These are phyloP conservation scores for Himalopsyche phryganea DNA, from an alignment of 1,140 invertebrate species.

Conservation along the genomic window DNA sequence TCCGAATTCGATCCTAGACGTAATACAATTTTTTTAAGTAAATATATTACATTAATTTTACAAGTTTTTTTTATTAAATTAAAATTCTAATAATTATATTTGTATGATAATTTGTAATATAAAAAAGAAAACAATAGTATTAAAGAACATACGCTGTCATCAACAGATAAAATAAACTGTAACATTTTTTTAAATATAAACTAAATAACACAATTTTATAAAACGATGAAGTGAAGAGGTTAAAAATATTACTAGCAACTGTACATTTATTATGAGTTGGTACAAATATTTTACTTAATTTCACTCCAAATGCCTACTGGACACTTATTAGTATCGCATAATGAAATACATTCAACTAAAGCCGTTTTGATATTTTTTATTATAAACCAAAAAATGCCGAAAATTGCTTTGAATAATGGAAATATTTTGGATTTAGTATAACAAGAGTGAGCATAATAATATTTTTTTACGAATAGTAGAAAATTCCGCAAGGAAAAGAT, in stretches of 20 bases:
- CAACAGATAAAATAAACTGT: conserved; percentile 15
- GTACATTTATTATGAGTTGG: conserved; percentile 3
- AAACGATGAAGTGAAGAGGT: conserved; percentile 4
- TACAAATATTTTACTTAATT: conserved; percentile 5
- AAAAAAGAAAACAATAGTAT: not conserved
- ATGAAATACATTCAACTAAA: conserved; percentile 17
- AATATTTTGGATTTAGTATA: not conserved
- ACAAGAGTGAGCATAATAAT: no score
- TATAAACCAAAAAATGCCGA: not conserved
- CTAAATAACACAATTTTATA: conserved; percentile 17
- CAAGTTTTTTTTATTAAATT: conserved; percentile 2
- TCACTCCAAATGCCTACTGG: conserved; percentile 21
- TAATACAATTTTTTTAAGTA: conserved; percentile 23
- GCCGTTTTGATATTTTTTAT: no score
- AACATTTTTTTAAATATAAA: conserved; percentile 9
- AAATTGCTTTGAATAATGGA: not conserved
- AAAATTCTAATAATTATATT: not conserved
- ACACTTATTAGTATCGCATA: conserved; percentile 31
- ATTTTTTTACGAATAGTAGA: no score
- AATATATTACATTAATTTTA: conserved; percentile 20
- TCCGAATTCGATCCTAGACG: conserved; percentile 29
- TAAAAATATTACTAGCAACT: conserved; percentile 1
- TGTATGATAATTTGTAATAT: not conserved
- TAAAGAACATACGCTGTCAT: conserved; percentile 4
- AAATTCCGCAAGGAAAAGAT: no score